These are phyloP conservation scores for Malaclemys terrapin DNA, from an alignment of 2,113 vertebrate genomes.

Conservation along the genomic window DNA sequence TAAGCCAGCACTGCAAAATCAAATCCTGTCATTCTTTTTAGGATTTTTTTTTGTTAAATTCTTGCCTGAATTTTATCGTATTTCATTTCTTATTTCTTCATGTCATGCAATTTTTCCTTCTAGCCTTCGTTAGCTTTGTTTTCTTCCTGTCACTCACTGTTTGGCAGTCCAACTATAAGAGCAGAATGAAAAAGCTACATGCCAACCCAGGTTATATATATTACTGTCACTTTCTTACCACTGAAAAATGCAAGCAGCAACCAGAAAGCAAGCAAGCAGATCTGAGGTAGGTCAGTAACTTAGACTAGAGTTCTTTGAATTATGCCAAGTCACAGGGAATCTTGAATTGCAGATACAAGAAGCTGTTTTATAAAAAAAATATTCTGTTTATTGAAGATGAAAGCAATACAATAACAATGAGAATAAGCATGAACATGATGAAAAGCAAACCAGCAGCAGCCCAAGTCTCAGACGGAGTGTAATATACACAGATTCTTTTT, in stretches of 20 bases:
- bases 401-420: slow-evolving; percentile 71
- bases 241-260: slow-evolving; percentile 35
- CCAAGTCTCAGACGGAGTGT: slow-evolving; percentile 42
- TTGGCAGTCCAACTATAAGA: slow-evolving; percentile 44
- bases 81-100: slow-evolving; percentile 42
- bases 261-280: slow-evolving; percentile 28
- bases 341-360: slow-evolving; percentile 45
- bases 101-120: neutral
- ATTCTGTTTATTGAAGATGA: slow-evolving; percentile 73
- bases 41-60: slow-evolving; percentile 45
- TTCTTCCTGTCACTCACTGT: slow-evolving; percentile 51
- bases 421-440: slow-evolving; percentile 52
- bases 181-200: neutral
- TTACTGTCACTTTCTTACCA: slow-evolving; percentile 22
- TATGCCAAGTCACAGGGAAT: slow-evolving; percentile 51
- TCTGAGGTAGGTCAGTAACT: slow-evolving; percentile 24
- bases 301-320: slow-evolving; percentile 3
- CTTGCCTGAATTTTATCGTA: slow-evolving; percentile 56
- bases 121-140: slow-evolving; percentile 56
- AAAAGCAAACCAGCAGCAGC: slow-evolving; percentile 60
- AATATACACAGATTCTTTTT: slow-evolving; percentile 59
- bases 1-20: slow-evolving; percentile 66
- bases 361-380: slow-evolving; percentile 28
- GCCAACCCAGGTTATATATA: neutral
- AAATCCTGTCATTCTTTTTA: slow-evolving; percentile 71